Base-by-base conservation (phyloP, 2,797 vertebrate genomes). In the Anguilla megastoma region DNA sequence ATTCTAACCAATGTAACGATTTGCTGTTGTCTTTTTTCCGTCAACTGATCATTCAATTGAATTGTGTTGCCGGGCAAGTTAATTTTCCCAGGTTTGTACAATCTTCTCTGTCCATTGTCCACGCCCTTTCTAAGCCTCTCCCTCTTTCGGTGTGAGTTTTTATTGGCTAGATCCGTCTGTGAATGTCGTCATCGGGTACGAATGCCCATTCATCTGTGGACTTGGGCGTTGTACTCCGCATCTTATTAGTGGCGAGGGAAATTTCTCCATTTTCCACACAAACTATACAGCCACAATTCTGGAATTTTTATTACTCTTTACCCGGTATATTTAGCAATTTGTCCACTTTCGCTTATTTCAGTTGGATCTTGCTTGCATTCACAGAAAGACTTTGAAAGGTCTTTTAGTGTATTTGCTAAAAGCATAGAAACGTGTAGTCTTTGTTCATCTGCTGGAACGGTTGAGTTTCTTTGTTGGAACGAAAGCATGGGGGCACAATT, bases 221-320 rank as follows among this genome's bases (percentile, higher is more conserved):
- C 97, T 98, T 96, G 98, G 98, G 98, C 98, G 98, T 99, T 99
- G 98, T 98, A 98, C 97, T 97, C 96, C 95, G 98, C 98, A 99
- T 99, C 98, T 99, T 98, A 99, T 99, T 99, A 98, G 96, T 96
- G 96, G 97, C 96, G 95, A 97, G 97, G 97, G 97, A 98, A 97
- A 98, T 98, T 98, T 98, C 97, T 97, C 97, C 97, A 97, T 97
- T 97, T 98, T 97, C 97, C 96, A 95, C 97, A 96, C 97, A 96
- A 92, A 95, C 96, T 97, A 91, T 88, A 92, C 95, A 95, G 95
- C 95, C 94, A 95, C 96, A 97, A 97, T 97, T 96, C 94, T 94
- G 93, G 96, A 96, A 95, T 97, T 96, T 93, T 94, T 94, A 93
- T 95, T 95, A 82, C 95, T 94, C 93, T 96, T 80, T 90, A 92